Base-by-base conservation (phyloP, 2,888 invertebrate genomes). In the Ariolimax columbianus region DNA sequence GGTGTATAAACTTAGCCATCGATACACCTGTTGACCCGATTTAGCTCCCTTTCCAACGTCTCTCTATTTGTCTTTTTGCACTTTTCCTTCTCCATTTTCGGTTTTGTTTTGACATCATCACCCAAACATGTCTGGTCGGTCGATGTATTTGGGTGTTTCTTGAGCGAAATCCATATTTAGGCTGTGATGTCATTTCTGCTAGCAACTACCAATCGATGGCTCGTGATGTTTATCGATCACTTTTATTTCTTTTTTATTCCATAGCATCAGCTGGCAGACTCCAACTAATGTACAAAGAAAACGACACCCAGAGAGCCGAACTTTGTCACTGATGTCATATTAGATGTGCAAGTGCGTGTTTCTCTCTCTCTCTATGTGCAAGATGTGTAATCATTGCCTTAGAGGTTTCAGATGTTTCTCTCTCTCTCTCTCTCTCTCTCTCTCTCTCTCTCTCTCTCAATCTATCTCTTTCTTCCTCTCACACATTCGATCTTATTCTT, bases 131-230 rank as follows among this genome's bases (percentile, higher is more conserved):
- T 23, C 55, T 19, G 17, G 3, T 55, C 55, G 19, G 19, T 55
- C 55, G 19, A 55, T 55, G 55, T 72, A n/a, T 72, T 72, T 72
- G 72, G 72, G 72, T 72, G 72, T 23, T 1, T 40, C 72, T 2
- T 19, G 26, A 72, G 14, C 38, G 14, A 14, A 26, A 40, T 40
- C 72, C 26, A 72, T 72, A 40, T 38, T 72, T 72, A 72, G 72
- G 2, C 40, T 40, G 72, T 72, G 72, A 72, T 72, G 72, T 72
- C 72, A 72, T 72, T 40, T 72, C 40, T 72, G 72, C 17, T 23
- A 72, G 72, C 38, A 72, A 17, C 72, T 26, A 40, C 38, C 6
- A 72, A 72, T 72, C 72, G 72, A 72, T 72, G 40, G 30, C 30
- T 63, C 11, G 30, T 30, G 63, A 7, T 4, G n/a, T 14, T 4